Evolutionary conservation across 1,140 invertebrate species (phyloP).

Genomic region (Drosophila sulfurigaster): DNA sequence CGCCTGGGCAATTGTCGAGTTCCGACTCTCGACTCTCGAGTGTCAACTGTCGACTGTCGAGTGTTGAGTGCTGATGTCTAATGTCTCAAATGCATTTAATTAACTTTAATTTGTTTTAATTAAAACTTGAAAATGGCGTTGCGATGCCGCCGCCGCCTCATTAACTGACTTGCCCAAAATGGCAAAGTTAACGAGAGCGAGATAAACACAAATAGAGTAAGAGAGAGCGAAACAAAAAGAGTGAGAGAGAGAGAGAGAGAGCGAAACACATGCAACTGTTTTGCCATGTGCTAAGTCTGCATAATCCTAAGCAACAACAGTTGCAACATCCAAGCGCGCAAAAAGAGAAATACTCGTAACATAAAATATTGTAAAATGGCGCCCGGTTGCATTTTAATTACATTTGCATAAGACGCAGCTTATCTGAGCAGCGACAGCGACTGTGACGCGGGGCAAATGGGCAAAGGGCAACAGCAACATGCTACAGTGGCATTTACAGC

Average conservation of each 20-base stretch:
- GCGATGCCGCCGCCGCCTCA: slow-evolving; percentile 35
- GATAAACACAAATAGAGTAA: neutral
- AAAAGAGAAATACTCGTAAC: slow-evolving; percentile 26
- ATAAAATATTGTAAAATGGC: slow-evolving; percentile 57
- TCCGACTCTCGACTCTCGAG: neutral
- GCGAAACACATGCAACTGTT: neutral
- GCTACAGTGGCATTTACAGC: slow-evolving; percentile 2
- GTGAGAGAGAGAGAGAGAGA: neutral
- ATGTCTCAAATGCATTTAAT: slow-evolving; percentile 50
- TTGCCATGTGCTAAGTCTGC: slow-evolving; percentile 25
- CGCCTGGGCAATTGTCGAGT: slow-evolving; percentile 23
- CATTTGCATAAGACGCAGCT: slow-evolving; percentile 60
- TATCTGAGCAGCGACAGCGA: slow-evolving; percentile 34
- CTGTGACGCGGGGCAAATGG: neutral
- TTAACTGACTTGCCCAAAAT: slow-evolving; percentile 37
- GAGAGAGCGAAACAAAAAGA: neutral
- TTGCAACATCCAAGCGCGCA: neutral
- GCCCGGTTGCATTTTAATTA: slow-evolving; percentile 56
- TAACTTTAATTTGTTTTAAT: slow-evolving; percentile 62
- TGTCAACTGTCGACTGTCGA: neutral
- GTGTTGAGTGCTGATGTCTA: slow-evolving; percentile 18
- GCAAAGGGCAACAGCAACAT: neutral
- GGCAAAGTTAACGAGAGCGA: slow-evolving; percentile 21
- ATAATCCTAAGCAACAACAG: slow-evolving; percentile 45
- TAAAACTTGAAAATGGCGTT: slow-evolving; percentile 52